These are phyloP conservation scores for Sepiola atlantica DNA, from an alignment of 2,888 invertebrate genomes.

Conservation along the genomic window DNA sequence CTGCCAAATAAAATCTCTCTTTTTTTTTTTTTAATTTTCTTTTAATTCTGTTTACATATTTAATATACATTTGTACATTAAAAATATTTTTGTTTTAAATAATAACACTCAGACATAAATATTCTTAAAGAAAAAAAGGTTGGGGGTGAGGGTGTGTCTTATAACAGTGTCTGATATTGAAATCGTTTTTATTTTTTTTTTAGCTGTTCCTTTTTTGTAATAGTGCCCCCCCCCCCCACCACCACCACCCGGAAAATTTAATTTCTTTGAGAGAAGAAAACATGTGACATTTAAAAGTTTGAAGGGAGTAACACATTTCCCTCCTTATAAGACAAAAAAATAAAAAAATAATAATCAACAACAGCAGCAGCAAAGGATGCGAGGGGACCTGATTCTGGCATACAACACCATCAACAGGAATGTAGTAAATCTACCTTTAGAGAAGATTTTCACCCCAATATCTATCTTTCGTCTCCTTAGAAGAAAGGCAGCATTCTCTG, in stretches of 20 bases:
- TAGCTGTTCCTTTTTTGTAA: conserved; percentile 32
- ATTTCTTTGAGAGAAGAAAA: not conserved
- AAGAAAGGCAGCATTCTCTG: too few relatives aligned
- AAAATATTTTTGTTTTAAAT: not conserved
- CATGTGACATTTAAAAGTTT: not conserved
- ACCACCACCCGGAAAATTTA: not conserved
- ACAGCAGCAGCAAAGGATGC: too few relatives aligned
- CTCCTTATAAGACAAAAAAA: too few relatives aligned
- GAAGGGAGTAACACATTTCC: not conserved
- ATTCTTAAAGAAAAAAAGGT: too few relatives aligned
- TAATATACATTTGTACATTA: not conserved
- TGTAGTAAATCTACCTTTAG: too few relatives aligned
- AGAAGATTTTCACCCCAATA: too few relatives aligned
- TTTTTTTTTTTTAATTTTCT: too few relatives aligned
- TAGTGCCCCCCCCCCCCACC: not conserved
- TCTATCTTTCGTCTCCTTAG: too few relatives aligned
- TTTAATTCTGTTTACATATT: conserved; percentile 18
- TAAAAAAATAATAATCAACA: too few relatives aligned
- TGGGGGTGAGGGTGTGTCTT: too few relatives aligned
- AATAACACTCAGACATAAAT: not conserved
- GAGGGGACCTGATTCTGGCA: too few relatives aligned
- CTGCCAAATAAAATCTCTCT: not conserved
- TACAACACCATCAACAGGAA: too few relatives aligned
- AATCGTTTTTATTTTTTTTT: not conserved
- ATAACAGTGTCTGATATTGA: not conserved